These are phyloP conservation scores for Sitta europaea DNA, from an alignment of 2,113 vertebrate genomes.

Conservation along the genomic window DNA sequence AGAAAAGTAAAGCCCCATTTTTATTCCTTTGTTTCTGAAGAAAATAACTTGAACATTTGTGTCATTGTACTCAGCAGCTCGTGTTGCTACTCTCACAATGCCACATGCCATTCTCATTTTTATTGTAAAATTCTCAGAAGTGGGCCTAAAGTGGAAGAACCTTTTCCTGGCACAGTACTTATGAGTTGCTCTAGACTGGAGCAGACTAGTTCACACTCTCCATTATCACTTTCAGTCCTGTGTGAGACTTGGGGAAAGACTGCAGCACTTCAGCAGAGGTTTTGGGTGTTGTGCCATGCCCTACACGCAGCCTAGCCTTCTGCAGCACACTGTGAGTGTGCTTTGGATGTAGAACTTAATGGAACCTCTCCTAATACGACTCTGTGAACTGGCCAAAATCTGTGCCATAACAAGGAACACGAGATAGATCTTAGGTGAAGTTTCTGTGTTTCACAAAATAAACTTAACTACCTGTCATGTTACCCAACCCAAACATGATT, in stretches of 20 bases:
- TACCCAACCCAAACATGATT: not conserved
- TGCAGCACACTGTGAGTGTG: not conserved
- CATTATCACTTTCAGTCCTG: not conserved
- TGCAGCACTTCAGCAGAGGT: not conserved
- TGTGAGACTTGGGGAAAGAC: not conserved
- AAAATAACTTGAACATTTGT: fast-evolving
- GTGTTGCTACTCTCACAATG: not conserved
- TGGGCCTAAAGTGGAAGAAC: not conserved
- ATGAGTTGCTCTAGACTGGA: not conserved
- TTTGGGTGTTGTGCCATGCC: fast-evolving
- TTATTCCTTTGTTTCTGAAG: not conserved
- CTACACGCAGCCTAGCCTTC: fast-evolving
- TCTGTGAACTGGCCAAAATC: not conserved
- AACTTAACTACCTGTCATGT: not conserved
- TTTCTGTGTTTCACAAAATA: not conserved
- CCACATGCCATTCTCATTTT: not conserved
- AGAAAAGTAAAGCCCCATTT: not conserved
- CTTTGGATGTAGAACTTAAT: not conserved
- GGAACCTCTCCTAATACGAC: too few species aligned
- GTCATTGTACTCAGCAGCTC: not conserved
- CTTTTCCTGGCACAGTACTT: not conserved
- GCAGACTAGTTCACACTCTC: not conserved
- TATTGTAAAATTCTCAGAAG: not conserved
- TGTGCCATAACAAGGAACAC: not conserved
- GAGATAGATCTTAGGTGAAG: not conserved